These are phyloP conservation scores for Tor tambroides DNA, from an alignment of 2,113 vertebrate genomes.

Conservation along the genomic window DNA sequence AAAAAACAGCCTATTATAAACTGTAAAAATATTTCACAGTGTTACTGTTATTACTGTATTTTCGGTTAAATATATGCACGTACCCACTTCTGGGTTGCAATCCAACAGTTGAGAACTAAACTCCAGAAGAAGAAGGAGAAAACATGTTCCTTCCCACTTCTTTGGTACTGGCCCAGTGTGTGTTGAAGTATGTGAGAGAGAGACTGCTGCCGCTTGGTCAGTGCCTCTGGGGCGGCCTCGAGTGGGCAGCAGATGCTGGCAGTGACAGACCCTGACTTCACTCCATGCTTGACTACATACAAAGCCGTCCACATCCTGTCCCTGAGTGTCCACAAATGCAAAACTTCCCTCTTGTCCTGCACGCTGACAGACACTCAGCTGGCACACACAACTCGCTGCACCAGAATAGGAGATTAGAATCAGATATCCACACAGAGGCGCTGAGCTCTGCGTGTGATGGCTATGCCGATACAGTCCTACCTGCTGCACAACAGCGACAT, in stretches of 20 bases:
- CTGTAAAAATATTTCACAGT: background rate
- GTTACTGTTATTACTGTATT: no score
- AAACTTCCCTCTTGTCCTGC: conserved; percentile 48
- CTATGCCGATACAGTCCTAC: background rate
- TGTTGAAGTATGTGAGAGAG: conserved; percentile 8
- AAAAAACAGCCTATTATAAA: background rate
- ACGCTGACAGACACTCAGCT: conserved; percentile 40
- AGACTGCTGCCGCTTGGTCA: conserved; percentile 27
- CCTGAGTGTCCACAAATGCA: conserved; percentile 49
- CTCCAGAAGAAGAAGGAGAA: background rate
- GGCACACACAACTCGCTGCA: conserved; percentile 35
- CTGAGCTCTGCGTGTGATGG: background rate
- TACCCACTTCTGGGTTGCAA: background rate
- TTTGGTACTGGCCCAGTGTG: background rate
- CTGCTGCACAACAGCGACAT: background rate
- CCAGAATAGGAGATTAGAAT: conserved; percentile 42
- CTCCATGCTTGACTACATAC: conserved; percentile 48
- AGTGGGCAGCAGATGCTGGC: conserved; percentile 51
- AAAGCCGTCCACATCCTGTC: conserved; percentile 35
- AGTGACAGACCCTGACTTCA: conserved; percentile 49
- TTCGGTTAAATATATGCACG: no score
- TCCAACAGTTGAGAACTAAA: background rate
- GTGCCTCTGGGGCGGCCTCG: conserved; percentile 46
- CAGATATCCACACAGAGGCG: conserved; percentile 16
- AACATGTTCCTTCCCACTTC: background rate